These are phyloP conservation scores for Lymantria monacha DNA, from an alignment of 2,888 invertebrate species.

Conservation along the genomic window DNA sequence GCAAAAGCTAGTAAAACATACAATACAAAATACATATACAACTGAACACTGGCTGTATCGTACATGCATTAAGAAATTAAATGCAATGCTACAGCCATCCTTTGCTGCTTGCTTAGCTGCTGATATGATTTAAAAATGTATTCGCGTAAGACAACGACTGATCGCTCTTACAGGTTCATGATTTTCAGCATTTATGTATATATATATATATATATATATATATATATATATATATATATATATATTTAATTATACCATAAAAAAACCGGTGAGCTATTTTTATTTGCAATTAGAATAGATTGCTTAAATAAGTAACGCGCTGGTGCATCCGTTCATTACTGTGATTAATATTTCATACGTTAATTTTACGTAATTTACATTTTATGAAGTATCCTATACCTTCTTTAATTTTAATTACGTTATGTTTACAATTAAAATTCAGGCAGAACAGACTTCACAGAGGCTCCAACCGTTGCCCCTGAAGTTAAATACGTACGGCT, in stretches of 20 bases:
- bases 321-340: neutral
- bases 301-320: slow-evolving; percentile 9
- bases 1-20: too few species aligned
- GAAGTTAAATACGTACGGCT: too few species aligned
- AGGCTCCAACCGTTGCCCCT: too few species aligned
- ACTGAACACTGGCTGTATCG: too few species aligned
- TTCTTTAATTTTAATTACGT: neutral
- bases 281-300: slow-evolving; percentile 1
- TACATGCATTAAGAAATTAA: too few species aligned
- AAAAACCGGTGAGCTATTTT: neutral
- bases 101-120: too few species aligned
- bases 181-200: neutral
- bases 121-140: too few species aligned
- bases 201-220: too few species aligned
- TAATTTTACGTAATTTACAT: neutral
- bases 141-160: too few species aligned
- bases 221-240: neutral
- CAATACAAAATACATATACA: too few species aligned
- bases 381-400: neutral
- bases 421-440: neutral
- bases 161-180: neutral
- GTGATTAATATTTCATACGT: neutral
- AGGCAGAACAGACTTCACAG: neutral
- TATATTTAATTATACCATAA: neutral
- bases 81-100: too few species aligned